Percentiles rank a stretch among this genome's conserved stretches.
These are phyloP conservation scores for Acropora yongei DNA, from an alignment of 64 coral and sea anemone genomes.

Conservation along the genomic window DNA sequence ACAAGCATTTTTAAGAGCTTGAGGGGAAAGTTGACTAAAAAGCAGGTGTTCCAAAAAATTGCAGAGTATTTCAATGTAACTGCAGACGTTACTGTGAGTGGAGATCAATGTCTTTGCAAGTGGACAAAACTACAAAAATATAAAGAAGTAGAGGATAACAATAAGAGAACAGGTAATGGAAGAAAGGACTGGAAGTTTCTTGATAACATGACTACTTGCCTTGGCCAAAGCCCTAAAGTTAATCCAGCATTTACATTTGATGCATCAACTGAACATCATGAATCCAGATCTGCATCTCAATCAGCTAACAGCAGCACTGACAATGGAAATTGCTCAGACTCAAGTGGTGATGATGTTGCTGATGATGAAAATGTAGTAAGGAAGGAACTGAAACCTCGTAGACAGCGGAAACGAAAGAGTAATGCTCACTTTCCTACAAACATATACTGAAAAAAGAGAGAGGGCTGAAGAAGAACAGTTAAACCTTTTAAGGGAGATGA, in stretches of 20 bases:
- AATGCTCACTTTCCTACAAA: conserved; percentile 61
- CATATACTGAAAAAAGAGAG: conserved; percentile 66
- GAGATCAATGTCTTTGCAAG: conserved; percentile 63
- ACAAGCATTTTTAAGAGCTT: conserved; percentile 56
- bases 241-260: conserved; percentile 78
- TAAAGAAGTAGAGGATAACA: conserved; percentile 66
- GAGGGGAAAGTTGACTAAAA: conserved; percentile 71
- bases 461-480: conserved; percentile 69
- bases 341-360: too few relatives aligned
- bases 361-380: too few relatives aligned
- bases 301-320: too few relatives aligned
- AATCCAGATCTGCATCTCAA: too few relatives aligned
- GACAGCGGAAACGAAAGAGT: background rate
- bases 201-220: conserved; percentile 53
- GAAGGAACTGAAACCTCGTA: too few relatives aligned
- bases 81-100: conserved; percentile 33
- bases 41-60: conserved; percentile 62
- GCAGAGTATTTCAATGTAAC: conserved; percentile 59
- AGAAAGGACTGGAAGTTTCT: conserved; percentile 73
- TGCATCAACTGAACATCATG: conserved; percentile 20
- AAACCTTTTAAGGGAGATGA: conserved; percentile 66
- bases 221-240: conserved; percentile 61
- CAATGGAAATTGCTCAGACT: too few relatives aligned
- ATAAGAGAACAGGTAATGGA: conserved; percentile 50
- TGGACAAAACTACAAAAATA: conserved; percentile 65